phyloP scores from a whole-genome alignment of 2,888 invertebrate genomes.

The Drosophila hawaiiensis region DNA sequence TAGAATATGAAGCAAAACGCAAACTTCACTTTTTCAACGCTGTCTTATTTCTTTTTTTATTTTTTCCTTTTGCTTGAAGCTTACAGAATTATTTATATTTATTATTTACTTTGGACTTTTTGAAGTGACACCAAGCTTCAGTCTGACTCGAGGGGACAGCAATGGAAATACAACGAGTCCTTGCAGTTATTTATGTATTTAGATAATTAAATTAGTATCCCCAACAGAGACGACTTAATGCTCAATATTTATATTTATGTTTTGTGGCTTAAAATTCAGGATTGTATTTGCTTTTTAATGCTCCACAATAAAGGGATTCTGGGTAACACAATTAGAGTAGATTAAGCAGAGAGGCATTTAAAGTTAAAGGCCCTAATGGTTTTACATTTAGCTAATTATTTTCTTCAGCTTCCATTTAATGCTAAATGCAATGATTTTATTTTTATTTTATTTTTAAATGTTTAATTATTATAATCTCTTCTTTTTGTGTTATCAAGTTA shows the following conservation, averaged over 20 bases:
- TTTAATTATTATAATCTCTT: background rate
- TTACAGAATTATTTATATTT: slow-evolving; percentile 59
- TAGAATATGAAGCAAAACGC: slow-evolving; percentile 46
- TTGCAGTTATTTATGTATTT: slow-evolving; percentile 10
- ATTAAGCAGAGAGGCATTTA: background rate
- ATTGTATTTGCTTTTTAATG: background rate
- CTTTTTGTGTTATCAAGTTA: background rate
- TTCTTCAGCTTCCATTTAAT: background rate
- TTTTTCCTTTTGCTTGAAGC: slow-evolving; percentile 15
- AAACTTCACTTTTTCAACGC: slow-evolving; percentile 60
- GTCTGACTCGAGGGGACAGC: background rate
- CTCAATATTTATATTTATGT: slow-evolving; percentile 3
- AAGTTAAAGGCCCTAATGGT: background rate
- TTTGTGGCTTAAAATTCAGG: background rate
- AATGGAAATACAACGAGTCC: background rate
- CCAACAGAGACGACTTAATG: background rate
- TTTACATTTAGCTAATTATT: background rate
- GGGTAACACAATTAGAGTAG: background rate
- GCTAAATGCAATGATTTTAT: background rate
- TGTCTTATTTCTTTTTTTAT: slow-evolving; percentile 6
- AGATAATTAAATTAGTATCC: slow-evolving; percentile 30
- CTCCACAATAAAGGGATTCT: background rate
- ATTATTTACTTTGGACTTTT: slow-evolving; percentile 64
- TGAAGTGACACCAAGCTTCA: slow-evolving; percentile 5
- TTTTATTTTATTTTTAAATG: background rate